Conservation (phyloP, 2,797 vertebrate genomes). For the Intellagama lesueurii region DNA sequence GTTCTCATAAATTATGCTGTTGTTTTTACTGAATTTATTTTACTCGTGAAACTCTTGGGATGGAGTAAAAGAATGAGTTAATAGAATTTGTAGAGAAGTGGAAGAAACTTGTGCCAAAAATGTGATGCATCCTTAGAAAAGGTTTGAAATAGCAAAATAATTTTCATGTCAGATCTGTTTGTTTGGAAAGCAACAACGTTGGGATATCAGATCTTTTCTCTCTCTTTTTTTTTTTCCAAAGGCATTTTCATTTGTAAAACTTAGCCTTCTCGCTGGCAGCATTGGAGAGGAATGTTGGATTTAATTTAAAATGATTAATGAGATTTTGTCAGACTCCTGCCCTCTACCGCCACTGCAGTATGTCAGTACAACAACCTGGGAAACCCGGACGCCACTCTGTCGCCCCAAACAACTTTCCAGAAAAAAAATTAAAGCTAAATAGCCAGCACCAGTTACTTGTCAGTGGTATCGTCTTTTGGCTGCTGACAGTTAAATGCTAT, state of each 20-base stretch:
- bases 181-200: constrained; percentile 69
- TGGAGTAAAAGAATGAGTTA: background rate
- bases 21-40: background rate
- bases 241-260: constrained; percentile 84
- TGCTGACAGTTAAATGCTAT: constrained; percentile 79
- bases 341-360: constrained; percentile 88
- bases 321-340: constrained; percentile 86
- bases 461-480: constrained; percentile 75
- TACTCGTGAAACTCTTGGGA: background rate
- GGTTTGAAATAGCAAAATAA: constrained; percentile 58
- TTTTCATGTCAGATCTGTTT: constrained; percentile 44
- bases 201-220: constrained; percentile 65
- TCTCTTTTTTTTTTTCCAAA: constrained; percentile 49
- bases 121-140: constrained; percentile 2
- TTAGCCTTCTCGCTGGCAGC: constrained; percentile 77
- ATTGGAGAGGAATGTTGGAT: constrained; percentile 82
- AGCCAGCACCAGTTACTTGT: constrained; percentile 79
- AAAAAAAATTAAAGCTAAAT: constrained; percentile 76
- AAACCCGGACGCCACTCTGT: constrained; percentile 85
- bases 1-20: background rate
- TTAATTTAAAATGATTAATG: constrained; percentile 98
- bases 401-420: constrained; percentile 80
- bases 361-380: constrained; percentile 88
- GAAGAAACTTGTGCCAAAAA: constrained; percentile 6
- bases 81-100: background rate